A percentile compares a stretch with the other conserved stretches of the same genome.
phyloP scores from a whole-genome alignment of 2,797 vertebrate species.

The Morelia viridis region DNA sequence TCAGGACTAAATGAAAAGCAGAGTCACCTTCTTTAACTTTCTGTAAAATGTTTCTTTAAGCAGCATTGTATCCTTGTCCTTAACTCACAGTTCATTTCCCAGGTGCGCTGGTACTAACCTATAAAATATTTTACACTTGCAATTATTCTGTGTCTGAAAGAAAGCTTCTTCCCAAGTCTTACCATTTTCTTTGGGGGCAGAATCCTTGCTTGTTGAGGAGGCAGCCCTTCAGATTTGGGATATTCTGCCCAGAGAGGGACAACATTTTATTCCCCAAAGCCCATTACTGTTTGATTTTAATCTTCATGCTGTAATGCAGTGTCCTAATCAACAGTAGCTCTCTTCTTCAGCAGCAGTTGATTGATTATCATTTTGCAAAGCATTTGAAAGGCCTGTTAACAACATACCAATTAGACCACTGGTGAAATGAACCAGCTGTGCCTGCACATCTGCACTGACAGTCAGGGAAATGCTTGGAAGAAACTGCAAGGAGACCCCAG shows the following conservation, averaged over 20 bases:
- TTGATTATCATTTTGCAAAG: not conserved
- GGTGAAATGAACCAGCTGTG: not conserved
- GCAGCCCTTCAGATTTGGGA: not conserved
- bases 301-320: not conserved
- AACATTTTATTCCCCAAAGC: not conserved
- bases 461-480: not conserved
- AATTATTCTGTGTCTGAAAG: not conserved
- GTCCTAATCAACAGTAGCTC: not conserved
- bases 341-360: not conserved
- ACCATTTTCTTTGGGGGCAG: not conserved
- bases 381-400: not conserved
- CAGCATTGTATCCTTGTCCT: not conserved
- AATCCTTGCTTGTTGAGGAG: not conserved
- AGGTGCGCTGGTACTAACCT: not conserved
- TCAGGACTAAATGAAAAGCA: not conserved
- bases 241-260: not conserved
- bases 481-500: not conserved
- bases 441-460: not conserved
- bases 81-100: not conserved
- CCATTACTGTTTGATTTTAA: not conserved
- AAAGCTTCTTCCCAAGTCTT: not conserved
- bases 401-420: not conserved
- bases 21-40: not conserved
- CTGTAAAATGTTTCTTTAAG: not conserved
- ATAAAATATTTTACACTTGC: not conserved